These are phyloP conservation scores for Phytoseiulus persimilis DNA, from an alignment of 2,888 invertebrate genomes.

Conservation along the genomic window DNA sequence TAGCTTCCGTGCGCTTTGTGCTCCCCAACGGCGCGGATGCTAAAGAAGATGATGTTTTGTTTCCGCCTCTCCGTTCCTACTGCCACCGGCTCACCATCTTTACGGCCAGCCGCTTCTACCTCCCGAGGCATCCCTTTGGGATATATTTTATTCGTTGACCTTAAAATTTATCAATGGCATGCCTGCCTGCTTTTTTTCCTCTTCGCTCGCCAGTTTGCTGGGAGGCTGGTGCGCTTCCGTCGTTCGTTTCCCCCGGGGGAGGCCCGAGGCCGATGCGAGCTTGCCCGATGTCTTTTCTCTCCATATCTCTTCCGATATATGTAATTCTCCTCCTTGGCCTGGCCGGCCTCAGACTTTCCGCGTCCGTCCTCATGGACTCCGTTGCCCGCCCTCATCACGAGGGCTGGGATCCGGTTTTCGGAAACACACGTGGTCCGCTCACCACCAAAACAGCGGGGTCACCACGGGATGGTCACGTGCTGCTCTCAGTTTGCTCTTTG, in stretches of 20 bases:
- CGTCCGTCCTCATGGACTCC: not conserved
- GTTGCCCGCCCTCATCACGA: no score
- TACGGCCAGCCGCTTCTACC: not conserved
- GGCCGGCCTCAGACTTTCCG: not conserved
- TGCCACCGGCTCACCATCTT: not conserved
- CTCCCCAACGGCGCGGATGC: not conserved
- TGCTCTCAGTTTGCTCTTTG: not conserved
- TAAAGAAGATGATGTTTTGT: not conserved
- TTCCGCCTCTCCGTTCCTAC: not conserved
- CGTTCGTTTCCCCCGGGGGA: not conserved
- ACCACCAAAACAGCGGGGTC: not conserved
- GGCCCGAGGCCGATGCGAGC: not conserved
- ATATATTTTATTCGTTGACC: not conserved
- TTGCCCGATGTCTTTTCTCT: not conserved
- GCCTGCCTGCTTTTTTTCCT: not conserved
- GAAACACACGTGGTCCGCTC: not conserved
- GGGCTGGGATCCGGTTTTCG: no score
- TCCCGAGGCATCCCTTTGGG: not conserved
- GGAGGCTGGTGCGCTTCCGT: not conserved
- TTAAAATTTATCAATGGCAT: slow-evolving; percentile 5
- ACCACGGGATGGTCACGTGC: not conserved
- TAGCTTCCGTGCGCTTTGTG: not conserved
- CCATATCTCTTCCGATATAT: not conserved
- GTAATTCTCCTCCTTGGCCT: not conserved
- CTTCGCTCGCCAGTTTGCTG: not conserved